phyloP scores from a whole-genome alignment of 2,888 invertebrate species.

The Zeuzera pyrina region DNA sequence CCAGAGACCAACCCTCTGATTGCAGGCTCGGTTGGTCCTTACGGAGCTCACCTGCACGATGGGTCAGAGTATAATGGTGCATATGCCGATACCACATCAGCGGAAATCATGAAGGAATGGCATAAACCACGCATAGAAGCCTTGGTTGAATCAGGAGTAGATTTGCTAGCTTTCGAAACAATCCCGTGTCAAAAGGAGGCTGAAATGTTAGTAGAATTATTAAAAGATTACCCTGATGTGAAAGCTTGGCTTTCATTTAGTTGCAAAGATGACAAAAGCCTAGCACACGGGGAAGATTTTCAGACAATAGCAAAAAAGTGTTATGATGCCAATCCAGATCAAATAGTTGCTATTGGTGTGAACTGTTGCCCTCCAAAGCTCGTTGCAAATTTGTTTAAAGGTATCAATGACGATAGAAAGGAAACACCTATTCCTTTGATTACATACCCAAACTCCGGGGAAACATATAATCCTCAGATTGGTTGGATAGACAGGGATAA shows the following conservation, averaged over 20 bases:
- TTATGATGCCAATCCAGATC: slow-evolving; percentile 75
- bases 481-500: slow-evolving; percentile 79
- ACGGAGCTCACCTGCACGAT: slow-evolving; percentile 90
- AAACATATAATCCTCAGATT: slow-evolving; percentile 75
- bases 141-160: slow-evolving; percentile 83
- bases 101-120: slow-evolving; percentile 81
- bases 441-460: slow-evolving; percentile 94
- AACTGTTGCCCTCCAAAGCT: slow-evolving; percentile 80
- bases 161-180: slow-evolving; percentile 92
- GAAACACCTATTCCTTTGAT: slow-evolving; percentile 77
- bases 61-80: slow-evolving; percentile 92
- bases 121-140: slow-evolving; percentile 86
- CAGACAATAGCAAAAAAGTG: slow-evolving; percentile 76
- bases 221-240: slow-evolving; percentile 81
- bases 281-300: slow-evolving; percentile 86
- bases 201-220: slow-evolving; percentile 80
- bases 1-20: slow-evolving; percentile 67
- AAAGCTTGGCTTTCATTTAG: slow-evolving; percentile 94
- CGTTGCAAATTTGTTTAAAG: slow-evolving; percentile 38
- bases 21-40: slow-evolving; percentile 93
- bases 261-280: slow-evolving; percentile 74
- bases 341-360: slow-evolving; percentile 86
- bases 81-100: slow-evolving; percentile 76
- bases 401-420: slow-evolving; percentile 36
- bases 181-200: slow-evolving; percentile 90